Evolutionary conservation across 2,797 vertebrate genomes (phyloP).

Genomic region (Pseudomugil tenellus): DNA sequence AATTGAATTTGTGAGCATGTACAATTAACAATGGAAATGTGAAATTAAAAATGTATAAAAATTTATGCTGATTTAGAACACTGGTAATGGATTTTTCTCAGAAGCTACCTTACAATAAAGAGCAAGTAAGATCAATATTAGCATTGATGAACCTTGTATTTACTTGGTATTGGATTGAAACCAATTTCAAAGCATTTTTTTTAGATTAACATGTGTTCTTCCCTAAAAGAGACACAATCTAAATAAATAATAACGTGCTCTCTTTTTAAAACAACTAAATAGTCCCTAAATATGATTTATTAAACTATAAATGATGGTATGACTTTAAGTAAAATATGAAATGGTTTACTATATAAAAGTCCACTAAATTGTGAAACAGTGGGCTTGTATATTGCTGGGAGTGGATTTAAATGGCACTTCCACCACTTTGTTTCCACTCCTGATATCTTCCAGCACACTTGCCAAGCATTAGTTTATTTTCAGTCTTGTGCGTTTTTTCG

Average conservation of each 20-base stretch:
- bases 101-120: no score
- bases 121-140: no score
- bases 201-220: background rate
- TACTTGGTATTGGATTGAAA: background rate
- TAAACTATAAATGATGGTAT: background rate
- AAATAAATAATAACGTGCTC: background rate
- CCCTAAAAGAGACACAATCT: background rate
- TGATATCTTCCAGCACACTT: background rate
- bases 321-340: background rate
- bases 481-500: background rate
- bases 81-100: background rate
- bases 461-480: conserved; percentile 7
- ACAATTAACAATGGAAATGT: no score
- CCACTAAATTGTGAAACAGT: background rate
- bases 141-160: no score
- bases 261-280: background rate
- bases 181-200: background rate
- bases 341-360: background rate
- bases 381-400: background rate
- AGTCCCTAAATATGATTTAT: background rate
- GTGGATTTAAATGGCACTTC: conserved; percentile 15
- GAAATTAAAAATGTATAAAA: no score
- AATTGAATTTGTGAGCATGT: no score
- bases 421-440: background rate
- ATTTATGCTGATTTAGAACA: background rate